These are phyloP conservation scores for Psittacula echo DNA, from an alignment of 2,797 vertebrate species.

Conservation along the genomic window DNA sequence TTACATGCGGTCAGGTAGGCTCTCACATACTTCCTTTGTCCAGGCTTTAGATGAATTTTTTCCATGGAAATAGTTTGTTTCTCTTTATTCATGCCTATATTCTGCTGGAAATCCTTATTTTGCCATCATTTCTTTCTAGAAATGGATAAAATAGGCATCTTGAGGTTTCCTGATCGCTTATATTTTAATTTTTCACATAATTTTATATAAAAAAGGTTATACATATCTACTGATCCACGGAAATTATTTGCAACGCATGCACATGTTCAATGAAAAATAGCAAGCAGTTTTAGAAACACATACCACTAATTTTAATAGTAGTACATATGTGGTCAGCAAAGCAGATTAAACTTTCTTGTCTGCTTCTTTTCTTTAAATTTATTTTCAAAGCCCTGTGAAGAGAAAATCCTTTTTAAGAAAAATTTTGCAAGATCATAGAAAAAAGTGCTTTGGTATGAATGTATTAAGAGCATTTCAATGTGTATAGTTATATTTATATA, in stretches of 20 bases:
- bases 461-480: neutral
- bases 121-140: neutral
- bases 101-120: neutral
- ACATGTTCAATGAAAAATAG: neutral
- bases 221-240: neutral
- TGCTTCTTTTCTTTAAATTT: neutral
- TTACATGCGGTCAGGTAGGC: neutral
- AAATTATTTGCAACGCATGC: neutral
- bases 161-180: neutral
- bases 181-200: neutral
- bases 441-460: neutral
- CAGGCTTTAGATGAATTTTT: conserved; percentile 5
- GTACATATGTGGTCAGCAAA: neutral
- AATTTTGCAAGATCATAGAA: neutral
- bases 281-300: neutral
- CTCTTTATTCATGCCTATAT: conserved; percentile 8
- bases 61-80: conserved; percentile 38
- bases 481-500: no score
- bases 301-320: neutral
- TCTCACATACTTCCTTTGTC: neutral
- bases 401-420: neutral
- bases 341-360: neutral
- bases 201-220: neutral
- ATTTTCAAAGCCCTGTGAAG: neutral
- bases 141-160: neutral